Base-by-base conservation (phyloP, 2,888 invertebrate genomes). In the Sarcophaga carnaria region DNA sequence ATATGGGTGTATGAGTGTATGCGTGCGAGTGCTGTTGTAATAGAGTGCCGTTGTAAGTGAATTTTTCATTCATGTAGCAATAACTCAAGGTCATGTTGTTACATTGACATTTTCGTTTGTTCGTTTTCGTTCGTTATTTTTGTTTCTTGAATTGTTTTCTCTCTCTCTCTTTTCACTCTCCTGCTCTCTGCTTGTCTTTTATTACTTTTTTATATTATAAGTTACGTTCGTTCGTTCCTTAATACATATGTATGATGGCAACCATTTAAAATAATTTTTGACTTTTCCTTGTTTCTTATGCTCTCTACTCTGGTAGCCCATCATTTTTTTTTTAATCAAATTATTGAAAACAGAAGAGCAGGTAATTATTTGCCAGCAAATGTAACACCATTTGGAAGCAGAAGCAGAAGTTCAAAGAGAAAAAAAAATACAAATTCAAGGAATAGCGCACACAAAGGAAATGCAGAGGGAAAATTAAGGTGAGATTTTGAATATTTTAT, bases 1-100 rank as follows among this genome's bases (percentile, higher is more conserved):
- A 27, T 37, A 37, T 37, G 37, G 2, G 37, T 37, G 37, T 67
- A 74, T 17, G n/a, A 6, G 12, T 20, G 5, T 4, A 17, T 27
- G 17, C 20, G 25, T 60, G 14, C 27, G 17, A 12, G 25, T 60
- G 14, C 27, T 5, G 5, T 64, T 37, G 14, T n/a, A 6, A 49
- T 62, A 27, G 22, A 69, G 20, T 62, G 67, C 37, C 2, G 37
- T 37, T 10, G 37, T 37, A 74, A 25, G 64, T 75, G 59, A 75
- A 79, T 63, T 60, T 8, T 37, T 37, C 37, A 37, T 37, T 83
- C 54, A 60, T 45, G 45, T 71, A 60, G 17, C 71, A 82, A 64
- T 17, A 70, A 62, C 76, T 76, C 80, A 85, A 88, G 88, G 88
- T 88, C 85, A 83, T 45, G 63, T 80, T 71, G 47, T 83, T 78